Conservation (phyloP, 1,140 invertebrate species). For the Achatina immaculata region DNA sequence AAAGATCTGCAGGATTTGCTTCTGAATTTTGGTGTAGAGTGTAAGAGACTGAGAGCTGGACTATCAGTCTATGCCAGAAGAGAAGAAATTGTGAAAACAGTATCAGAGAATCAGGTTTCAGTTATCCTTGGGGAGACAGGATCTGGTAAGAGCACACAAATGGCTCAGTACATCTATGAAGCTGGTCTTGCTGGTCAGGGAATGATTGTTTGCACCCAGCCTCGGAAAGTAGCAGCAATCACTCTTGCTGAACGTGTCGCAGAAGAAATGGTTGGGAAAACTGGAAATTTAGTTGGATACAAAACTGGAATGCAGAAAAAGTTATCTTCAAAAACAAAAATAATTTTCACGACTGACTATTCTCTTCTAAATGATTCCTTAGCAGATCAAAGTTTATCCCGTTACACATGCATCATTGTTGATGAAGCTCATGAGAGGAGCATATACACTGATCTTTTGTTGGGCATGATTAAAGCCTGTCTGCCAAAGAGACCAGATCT, state of each 20-base stretch:
- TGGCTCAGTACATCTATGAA: slow-evolving; percentile 64
- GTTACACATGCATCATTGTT: slow-evolving; percentile 88
- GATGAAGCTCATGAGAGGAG: slow-evolving; percentile 99
- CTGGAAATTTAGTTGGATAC: slow-evolving; percentile 65
- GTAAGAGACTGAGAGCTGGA: slow-evolving; percentile 45
- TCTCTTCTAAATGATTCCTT: slow-evolving; percentile 96
- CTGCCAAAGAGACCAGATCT: slow-evolving; percentile 54
- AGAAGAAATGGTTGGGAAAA: slow-evolving; percentile 54
- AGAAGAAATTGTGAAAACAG: slow-evolving; percentile 53
- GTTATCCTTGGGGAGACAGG: slow-evolving; percentile 98
- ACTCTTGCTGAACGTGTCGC: slow-evolving; percentile 64
- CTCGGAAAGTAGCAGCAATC: slow-evolving; percentile 66
- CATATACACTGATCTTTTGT: slow-evolving; percentile 92
- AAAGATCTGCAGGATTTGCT: slow-evolving; percentile 42
- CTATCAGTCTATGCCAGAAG: slow-evolving; percentile 64
- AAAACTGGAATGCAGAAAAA: slow-evolving; percentile 81
- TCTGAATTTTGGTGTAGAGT: slow-evolving; percentile 56
- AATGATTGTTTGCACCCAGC: slow-evolving; percentile 80
- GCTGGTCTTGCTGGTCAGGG: slow-evolving; percentile 75
- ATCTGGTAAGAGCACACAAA: slow-evolving; percentile 80
- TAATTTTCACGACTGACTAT: slow-evolving; percentile 99
- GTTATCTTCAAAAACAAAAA: slow-evolving; percentile 75
- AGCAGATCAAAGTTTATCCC: slow-evolving; percentile 71
- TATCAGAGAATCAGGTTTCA: slow-evolving; percentile 57
- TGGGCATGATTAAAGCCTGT: slow-evolving; percentile 82